A percentile compares a stretch with the other conserved stretches of the same genome.
Conservation (phyloP, 2,113 vertebrate species). For the Sphaerodactylus townsendi region DNA sequence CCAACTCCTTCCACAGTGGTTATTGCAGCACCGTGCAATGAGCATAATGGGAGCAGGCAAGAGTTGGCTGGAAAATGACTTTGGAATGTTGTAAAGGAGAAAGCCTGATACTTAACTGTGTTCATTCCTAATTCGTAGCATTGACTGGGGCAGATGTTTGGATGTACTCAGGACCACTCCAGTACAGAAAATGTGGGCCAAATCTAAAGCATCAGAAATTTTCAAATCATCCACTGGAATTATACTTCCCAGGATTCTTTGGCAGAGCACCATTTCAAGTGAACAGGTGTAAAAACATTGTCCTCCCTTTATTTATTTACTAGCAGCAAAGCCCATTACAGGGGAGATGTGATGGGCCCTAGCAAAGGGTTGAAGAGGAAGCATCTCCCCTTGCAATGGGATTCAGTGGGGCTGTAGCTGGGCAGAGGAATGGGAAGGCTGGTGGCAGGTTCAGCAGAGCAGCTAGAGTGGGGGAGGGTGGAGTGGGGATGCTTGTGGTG, state of each 20-base stretch:
- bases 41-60: slow-evolving; percentile 83
- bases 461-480: too few species aligned
- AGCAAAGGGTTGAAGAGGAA: too few species aligned
- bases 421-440: too few species aligned
- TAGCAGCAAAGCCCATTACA: too few species aligned
- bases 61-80: slow-evolving; percentile 83
- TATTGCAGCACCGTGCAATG: slow-evolving; percentile 78
- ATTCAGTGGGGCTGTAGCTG: too few species aligned
- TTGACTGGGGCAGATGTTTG: neutral
- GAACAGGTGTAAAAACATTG: neutral
- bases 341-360: too few species aligned
- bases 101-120: neutral
- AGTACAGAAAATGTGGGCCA: neutral
- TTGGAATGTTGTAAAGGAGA: slow-evolving; percentile 66
- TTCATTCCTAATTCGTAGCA: neutral
- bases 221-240: neutral
- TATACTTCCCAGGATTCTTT: neutral
- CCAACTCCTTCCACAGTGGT: slow-evolving; percentile 87
- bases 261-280: neutral
- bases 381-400: too few species aligned
- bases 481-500: too few species aligned
- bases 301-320: too few species aligned
- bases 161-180: neutral
- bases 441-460: too few species aligned
- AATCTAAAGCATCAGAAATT: neutral